These are phyloP conservation scores for Monochamus alternatus DNA, from an alignment of 2,888 invertebrate species.

Conservation along the genomic window DNA sequence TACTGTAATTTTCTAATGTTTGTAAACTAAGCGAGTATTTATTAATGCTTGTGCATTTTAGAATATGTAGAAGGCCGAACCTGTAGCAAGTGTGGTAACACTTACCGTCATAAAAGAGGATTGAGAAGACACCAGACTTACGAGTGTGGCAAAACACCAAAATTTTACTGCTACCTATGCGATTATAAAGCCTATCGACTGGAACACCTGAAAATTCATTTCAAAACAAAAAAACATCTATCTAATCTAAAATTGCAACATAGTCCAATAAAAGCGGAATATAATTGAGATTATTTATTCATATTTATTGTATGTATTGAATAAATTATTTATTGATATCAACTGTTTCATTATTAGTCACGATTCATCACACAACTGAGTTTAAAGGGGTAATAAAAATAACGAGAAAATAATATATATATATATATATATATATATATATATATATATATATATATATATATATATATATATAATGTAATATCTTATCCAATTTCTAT, in stretches of 20 bases:
- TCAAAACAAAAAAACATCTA: conserved; percentile 27
- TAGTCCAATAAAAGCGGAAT: background rate
- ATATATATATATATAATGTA: too few species aligned
- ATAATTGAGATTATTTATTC: background rate
- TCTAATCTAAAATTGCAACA: background rate
- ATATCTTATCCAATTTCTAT: too few species aligned
- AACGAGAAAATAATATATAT: too few species aligned
- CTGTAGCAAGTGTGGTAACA: conserved; percentile 7
- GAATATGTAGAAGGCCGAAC: background rate
- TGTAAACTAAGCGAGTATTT: background rate
- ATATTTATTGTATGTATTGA: too few species aligned
- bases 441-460: too few species aligned
- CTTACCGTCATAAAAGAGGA: conserved; percentile 12
- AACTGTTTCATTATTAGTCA: too few species aligned
- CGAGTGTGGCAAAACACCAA: conserved; percentile 21
- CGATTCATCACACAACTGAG: too few species aligned
- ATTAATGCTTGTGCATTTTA: conserved; percentile 1
- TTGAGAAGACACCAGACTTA: conserved; percentile 21
- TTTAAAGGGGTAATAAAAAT: too few species aligned
- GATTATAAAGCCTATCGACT: conserved; percentile 8
- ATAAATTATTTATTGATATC: background rate
- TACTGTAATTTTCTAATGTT: too few species aligned
- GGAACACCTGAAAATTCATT: conserved; percentile 18
- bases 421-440: too few species aligned
- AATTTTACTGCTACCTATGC: conserved; percentile 11